phyloP scores from a whole-genome alignment of 2,113 vertebrate species.

The Puma concolor region DNA sequence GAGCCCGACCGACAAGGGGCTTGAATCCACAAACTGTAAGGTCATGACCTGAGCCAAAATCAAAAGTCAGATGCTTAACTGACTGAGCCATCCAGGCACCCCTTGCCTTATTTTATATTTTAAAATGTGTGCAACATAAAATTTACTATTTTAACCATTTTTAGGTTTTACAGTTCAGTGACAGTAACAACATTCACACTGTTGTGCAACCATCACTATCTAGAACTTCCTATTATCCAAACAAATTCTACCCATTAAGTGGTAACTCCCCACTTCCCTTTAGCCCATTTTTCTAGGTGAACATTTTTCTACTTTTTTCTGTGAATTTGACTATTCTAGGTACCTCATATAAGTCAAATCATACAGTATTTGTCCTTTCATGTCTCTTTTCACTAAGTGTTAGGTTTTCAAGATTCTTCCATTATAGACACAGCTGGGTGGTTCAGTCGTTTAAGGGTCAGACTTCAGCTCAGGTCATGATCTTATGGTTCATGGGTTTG shows the following conservation, averaged over 20 bases:
- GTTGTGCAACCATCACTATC: neutral
- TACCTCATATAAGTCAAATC: neutral
- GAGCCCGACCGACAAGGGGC: too few relatives aligned
- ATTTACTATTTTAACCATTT: neutral
- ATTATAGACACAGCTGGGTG: neutral
- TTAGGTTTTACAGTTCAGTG: neutral
- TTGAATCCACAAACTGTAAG: too few relatives aligned
- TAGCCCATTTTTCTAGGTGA: neutral
- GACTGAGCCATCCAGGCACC: too few relatives aligned
- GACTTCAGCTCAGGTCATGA: too few relatives aligned
- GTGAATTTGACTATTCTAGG: neutral
- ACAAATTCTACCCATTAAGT: neutral
- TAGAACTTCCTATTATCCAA: neutral
- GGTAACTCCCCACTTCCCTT: neutral
- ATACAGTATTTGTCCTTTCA: neutral
- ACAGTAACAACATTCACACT: neutral
- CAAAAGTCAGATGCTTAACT: too few relatives aligned
- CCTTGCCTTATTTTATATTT: neutral
- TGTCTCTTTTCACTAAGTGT: neutral
- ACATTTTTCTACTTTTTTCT: neutral
- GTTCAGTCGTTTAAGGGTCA: too few relatives aligned
- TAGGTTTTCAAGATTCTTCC: neutral
- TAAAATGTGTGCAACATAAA: neutral
- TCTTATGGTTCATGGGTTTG: too few relatives aligned
- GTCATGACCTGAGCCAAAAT: too few relatives aligned